Base-by-base conservation (phyloP, 2,113 vertebrate genomes). In the Vimba vimba region DNA sequence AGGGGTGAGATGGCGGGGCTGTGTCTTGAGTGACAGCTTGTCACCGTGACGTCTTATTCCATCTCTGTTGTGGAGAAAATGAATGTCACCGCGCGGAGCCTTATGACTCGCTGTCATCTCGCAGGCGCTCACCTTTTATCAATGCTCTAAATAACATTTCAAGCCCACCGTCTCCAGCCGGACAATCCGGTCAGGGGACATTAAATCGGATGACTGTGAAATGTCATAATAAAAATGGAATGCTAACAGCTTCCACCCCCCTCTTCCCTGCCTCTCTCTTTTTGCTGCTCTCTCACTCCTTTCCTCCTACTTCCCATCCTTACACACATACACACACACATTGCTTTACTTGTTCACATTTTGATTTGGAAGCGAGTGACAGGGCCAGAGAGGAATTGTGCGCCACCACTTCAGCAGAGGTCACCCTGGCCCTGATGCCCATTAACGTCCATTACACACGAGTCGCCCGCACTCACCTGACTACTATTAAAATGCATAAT, bases 71-170 rank as follows among this genome's bases (percentile, higher is more conserved):
- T 95, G 96, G 95, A 96, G 96, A 97, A 97, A 97, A 97, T 97
- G 97, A 98, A 98, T 97, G 97, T 98, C 97, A 97, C 95, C 94
- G 93, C 93, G 95, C 95, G 94, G 59, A 95, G 96, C 95, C 95
- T 96, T 96, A 96, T 97, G 96, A 97, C 96, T 97, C 82, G 94
- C 97, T 98, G 97, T 98, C 97, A 97, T 97, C 96, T 96, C 96
- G 95, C 96, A 95, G 95, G 95, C 87, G 93, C 94, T 97, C 97
- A 97, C 96, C 96, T 98, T 98, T 99, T 97, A 98, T 98, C 98
- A 97, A 94, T 94, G 94, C 95, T 96, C 95, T 94, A 96, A 96
- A 96, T 97, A 97, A 97, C 96, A 96, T 96, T 96, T 97, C 96
- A 96, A 96, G 95, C 96, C 96, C 95, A 96, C 96, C 95, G 94